These are phyloP conservation scores for Eira barbara DNA, from an alignment of 2,113 vertebrate genomes.

Conservation along the genomic window DNA sequence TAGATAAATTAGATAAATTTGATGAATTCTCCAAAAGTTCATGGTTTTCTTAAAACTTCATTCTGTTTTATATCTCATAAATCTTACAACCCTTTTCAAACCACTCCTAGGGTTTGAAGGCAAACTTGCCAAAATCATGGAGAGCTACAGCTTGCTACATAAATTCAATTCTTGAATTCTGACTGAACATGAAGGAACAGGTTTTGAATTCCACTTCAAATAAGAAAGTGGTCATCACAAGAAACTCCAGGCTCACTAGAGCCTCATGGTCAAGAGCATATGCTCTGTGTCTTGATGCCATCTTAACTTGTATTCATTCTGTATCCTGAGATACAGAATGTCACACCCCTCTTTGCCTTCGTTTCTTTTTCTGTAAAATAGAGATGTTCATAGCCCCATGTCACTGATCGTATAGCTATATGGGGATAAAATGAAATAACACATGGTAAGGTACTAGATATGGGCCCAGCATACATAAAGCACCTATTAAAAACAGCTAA, in stretches of 20 bases:
- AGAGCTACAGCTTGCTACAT: not conserved
- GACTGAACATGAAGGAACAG: not conserved
- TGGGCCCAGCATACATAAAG: not conserved
- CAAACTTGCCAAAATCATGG: not conserved
- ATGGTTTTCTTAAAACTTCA: not conserved
- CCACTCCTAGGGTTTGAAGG: not conserved
- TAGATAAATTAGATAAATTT: too few relatives aligned
- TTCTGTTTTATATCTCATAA: not conserved
- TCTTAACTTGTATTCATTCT: not conserved
- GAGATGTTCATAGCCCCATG: not conserved
- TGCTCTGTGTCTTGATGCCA: not conserved
- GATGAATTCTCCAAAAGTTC: not conserved
- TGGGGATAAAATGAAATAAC: not conserved
- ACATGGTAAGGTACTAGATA: not conserved
- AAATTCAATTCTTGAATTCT: not conserved
- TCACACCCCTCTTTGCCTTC: not conserved
- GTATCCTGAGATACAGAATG: not conserved
- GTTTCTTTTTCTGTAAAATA: not conserved
- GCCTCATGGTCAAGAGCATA: not conserved
- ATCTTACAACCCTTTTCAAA: not conserved
- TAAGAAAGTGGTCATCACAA: not conserved
- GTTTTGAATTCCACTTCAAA: not conserved
- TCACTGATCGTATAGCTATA: not conserved
- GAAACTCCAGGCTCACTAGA: rapidly evolving
- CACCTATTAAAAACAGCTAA: not conserved